phyloP scores from a whole-genome alignment of 1,140 invertebrate species.

The Brachionus plicatilis region DNA sequence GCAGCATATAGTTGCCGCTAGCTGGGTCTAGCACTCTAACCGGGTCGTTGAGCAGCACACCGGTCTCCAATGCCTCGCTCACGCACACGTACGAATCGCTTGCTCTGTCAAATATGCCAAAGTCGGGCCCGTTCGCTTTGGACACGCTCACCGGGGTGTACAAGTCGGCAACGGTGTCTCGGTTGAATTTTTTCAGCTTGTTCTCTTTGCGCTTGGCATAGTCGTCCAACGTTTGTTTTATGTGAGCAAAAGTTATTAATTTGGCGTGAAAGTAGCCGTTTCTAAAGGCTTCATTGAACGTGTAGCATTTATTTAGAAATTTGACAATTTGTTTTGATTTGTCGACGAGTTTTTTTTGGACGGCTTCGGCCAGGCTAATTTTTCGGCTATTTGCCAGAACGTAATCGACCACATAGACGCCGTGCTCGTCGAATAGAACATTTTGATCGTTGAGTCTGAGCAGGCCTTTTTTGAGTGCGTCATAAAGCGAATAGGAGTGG shows the following conservation, averaged over 20 bases:
- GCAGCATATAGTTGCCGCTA: not conserved
- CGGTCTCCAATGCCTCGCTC: not conserved
- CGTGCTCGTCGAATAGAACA: not conserved
- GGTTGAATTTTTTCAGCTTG: not conserved
- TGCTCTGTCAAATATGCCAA: not conserved
- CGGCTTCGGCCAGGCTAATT: not conserved
- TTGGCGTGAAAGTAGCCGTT: not conserved
- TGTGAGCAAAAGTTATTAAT: not conserved
- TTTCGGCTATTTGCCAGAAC: constrained; percentile 9
- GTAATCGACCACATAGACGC: not conserved
- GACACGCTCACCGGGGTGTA: not conserved
- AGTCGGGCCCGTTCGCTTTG: not conserved
- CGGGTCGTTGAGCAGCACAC: not conserved
- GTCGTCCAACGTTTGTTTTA: not conserved
- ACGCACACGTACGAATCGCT: not conserved
- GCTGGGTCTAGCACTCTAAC: not conserved
- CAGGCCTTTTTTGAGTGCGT: not conserved
- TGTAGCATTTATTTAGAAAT: not conserved
- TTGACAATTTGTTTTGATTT: not conserved
- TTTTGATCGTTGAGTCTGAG: not conserved
- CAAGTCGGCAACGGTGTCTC: not conserved
- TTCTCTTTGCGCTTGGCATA: not conserved
- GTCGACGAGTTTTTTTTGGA: not conserved
- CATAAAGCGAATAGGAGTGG: not conserved
- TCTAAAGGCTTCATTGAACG: not conserved